Base-by-base conservation (phyloP, 2,888 invertebrate genomes). In the Erpobdella octoculata region DNA sequence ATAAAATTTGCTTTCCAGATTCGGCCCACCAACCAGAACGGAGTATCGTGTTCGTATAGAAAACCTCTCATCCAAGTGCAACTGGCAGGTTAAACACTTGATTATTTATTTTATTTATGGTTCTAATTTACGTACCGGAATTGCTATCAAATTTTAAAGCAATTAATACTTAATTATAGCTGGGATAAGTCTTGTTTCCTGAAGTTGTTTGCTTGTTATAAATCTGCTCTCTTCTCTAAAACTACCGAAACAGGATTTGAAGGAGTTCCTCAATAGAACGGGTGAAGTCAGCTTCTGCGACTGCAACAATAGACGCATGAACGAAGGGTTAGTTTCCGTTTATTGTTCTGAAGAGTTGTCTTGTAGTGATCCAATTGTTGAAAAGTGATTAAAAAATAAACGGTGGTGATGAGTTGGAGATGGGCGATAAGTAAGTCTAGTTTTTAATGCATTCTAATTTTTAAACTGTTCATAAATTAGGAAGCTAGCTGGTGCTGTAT, bases 11-110 rank as follows among this genome's bases (percentile, higher is more conserved):
- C 21, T 15, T 6, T 65, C 28, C 35, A 93, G 94, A 86, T 96
- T 95, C 84, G 96, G 96, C 76, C 95, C 96, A 78, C 96, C 96
- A 71, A 92, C 93, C 78, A 89, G 96, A 80, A 97, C 97, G 78
- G 95, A 97, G 41, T 86, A 95, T 84, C 89, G 96, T 78, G 88
- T 97, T 76, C 90, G 93, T 83, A 94, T 97, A 78, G 95, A 97
- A 85, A 97, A 97, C 86, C 87, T 97, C 77, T 96, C 95, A 77
- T 95, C 93, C 83, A 89, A 96, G 80, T 93, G 95, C 82, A 95
- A 94, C 86, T 97, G 97, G 97, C 97, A 69, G 69, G 69, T 69
- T 8, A 62, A 31, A 33, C 59, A n/a, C 18, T n/a, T 28, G 21
- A 59, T 31, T 25, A 3, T 28, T 59, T 41, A 18, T 65, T 65